Base-by-base conservation (phyloP, 2,888 invertebrate genomes). In the Pollenia angustigena region DNA sequence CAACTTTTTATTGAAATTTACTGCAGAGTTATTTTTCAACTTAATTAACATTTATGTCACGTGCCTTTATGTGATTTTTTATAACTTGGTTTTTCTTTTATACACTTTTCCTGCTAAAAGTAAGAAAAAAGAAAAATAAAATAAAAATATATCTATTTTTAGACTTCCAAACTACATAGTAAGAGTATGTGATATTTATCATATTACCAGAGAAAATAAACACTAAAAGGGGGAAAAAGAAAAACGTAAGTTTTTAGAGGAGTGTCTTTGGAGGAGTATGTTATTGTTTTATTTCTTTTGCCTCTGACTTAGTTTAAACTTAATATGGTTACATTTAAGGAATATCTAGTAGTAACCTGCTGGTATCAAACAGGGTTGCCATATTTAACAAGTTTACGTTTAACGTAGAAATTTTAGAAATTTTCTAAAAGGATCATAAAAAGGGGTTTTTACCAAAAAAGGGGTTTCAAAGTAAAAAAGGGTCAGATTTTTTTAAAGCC, bases 21-120 rank as follows among this genome's bases (percentile, higher is more conserved):
- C 48, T 48, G 8, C 46, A 32, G 32, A 32, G 32, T 9, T 16
- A 14, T n/a, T 56, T 54, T 64, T 76, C 32, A 62, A n/a, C 48
- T 14, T 60, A 80, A 74, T 85, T 75, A 48, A 11, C 46, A 85
- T 80, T 85, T 68, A n/a, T 74, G 79, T 85, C 84, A 85, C 79
- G 79, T 80, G 58, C 32, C n/a, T 12, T 85, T 54, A 18, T 80
- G 54, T 46, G 74, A 75, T 62, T 66, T 58, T 44, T 72, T 64
- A 44, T 66, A 16, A 32, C 16, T 18, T 52, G 18, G 8, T 8
- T 44, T 52, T 75, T 58, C 46, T 60, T 60, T 50, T 48, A 52
- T 23, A 52, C 44, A 50, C 14, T 40, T 52, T 60, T 62, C 11
- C 16, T 42, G 10, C 10, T 9, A 42, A 62, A 23, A 11, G 7